These are phyloP conservation scores for Agelastica alni DNA, from an alignment of 2,888 invertebrate species.

Conservation along the genomic window DNA sequence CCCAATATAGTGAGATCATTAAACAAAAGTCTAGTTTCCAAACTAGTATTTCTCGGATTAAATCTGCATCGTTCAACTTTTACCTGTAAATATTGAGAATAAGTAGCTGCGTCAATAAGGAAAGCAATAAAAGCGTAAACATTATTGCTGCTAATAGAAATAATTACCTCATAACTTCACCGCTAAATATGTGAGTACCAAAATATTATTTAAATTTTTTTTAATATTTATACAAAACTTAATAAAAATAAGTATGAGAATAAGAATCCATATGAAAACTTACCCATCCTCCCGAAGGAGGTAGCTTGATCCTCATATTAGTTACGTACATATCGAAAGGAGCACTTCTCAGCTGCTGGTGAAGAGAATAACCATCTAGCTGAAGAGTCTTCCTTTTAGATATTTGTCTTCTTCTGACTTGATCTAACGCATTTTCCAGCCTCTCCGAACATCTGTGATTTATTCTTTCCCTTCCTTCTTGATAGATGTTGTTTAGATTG, in stretches of 20 bases:
- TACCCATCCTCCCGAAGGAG: conserved; percentile 70
- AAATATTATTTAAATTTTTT: no score
- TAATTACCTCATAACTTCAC: no score
- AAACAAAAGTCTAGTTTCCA: conserved; percentile 77
- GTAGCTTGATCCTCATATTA: conserved; percentile 70
- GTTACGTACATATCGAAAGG: conserved; percentile 73
- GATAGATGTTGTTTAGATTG: conserved; percentile 44
- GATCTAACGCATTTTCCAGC: conserved; percentile 69
- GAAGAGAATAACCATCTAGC: conserved; percentile 67
- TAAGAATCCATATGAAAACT: no score
- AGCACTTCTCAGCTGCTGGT: conserved; percentile 65
- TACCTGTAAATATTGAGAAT: no score
- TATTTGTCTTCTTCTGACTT: conserved; percentile 63
- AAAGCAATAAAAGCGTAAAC: no score
- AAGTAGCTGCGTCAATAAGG: no score
- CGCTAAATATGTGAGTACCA: no score
- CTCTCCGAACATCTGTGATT: conserved; percentile 65
- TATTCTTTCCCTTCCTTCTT: conserved; percentile 47
- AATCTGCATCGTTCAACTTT: conserved; percentile 76
- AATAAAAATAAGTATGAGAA: no score
- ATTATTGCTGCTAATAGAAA: no score
- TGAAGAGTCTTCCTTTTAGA: conserved; percentile 60
- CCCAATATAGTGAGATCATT: conserved; percentile 81
- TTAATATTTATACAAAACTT: no score
- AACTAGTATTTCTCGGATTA: conserved; percentile 72